phyloP scores from a whole-genome alignment of 2,888 invertebrate species.

The Opisthograptis luteolata region DNA sequence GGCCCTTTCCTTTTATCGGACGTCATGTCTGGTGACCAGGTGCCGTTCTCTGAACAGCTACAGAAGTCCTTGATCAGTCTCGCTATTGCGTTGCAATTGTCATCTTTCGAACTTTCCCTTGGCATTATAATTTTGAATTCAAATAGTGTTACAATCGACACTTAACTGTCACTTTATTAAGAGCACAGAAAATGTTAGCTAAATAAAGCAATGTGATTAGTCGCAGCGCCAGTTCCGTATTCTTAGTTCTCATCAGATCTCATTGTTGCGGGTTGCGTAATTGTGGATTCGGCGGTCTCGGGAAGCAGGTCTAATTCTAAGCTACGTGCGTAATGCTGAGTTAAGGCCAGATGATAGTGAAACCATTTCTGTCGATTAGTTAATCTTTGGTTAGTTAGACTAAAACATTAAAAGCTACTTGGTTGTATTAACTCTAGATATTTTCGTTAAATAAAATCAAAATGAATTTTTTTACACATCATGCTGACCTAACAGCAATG shows the following conservation, averaged over 20 bases:
- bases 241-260: slow-evolving; percentile 46
- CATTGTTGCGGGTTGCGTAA: slow-evolving; percentile 54
- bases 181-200: slow-evolving; percentile 70
- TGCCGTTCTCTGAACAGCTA: slow-evolving; percentile 79
- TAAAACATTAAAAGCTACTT: too few species aligned
- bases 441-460: too few species aligned
- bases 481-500: too few species aligned
- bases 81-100: slow-evolving; percentile 76
- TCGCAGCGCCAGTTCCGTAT: slow-evolving; percentile 42
- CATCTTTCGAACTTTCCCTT: slow-evolving; percentile 62
- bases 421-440: too few species aligned
- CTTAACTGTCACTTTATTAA: slow-evolving; percentile 72
- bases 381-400: slow-evolving; percentile 2
- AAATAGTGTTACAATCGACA: slow-evolving; percentile 49
- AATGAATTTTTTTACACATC: too few species aligned
- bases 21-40: slow-evolving; percentile 81
- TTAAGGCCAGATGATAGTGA: slow-evolving; percentile 27
- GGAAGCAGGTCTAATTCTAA: slow-evolving; percentile 43
- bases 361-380: slow-evolving; percentile 13
- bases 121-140: slow-evolving; percentile 60
- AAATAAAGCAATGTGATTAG: slow-evolving; percentile 41
- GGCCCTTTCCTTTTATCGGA: slow-evolving; percentile 69
- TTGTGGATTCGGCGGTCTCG: slow-evolving; percentile 44
- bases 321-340: slow-evolving; percentile 38
- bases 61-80: slow-evolving; percentile 78